Conservation (phyloP, 2,888 invertebrate genomes). For the Carpatolechia fugitivella region DNA sequence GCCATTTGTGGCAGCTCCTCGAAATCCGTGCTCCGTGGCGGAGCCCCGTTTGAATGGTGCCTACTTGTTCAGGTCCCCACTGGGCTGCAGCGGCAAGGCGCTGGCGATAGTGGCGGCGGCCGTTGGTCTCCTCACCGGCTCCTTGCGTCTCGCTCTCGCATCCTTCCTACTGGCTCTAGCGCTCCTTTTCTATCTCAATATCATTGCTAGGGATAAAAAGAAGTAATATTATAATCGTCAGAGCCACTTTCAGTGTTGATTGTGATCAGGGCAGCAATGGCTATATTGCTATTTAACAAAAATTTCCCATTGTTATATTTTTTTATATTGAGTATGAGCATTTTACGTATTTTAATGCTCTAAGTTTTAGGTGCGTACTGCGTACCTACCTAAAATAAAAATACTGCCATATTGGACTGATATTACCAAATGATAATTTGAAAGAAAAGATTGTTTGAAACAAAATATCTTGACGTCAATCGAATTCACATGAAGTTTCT, state of each 20-base stretch:
- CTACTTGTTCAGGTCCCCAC: conserved; percentile 23
- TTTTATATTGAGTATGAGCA: too few relatives aligned
- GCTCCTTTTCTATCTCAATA: conserved; percentile 39
- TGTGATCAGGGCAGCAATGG: too few relatives aligned
- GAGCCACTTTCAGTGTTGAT: too few relatives aligned
- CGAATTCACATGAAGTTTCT: not conserved
- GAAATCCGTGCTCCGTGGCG: too few relatives aligned
- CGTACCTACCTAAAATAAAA: too few relatives aligned
- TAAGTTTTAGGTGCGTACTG: too few relatives aligned
- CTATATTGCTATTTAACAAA: too few relatives aligned
- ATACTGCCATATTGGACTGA: conserved; percentile 51
- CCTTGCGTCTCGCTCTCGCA: conserved; percentile 61
- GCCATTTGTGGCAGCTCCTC: too few relatives aligned
- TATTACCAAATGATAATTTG: not conserved
- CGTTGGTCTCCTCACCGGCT: conserved; percentile 58
- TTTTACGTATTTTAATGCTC: too few relatives aligned
- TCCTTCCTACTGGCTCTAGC: conserved; percentile 58
- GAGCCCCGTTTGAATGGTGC: not conserved
- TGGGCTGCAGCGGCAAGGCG: conserved; percentile 43
- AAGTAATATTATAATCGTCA: too few relatives aligned
- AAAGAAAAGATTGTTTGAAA: not conserved
- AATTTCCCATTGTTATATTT: too few relatives aligned
- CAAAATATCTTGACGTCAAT: too few relatives aligned
- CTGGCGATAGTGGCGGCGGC: conserved; percentile 52
- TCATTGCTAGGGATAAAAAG: conserved; percentile 13